Percentiles rank a stretch among this genome's conserved stretches.
These are phyloP conservation scores for Microcebus murinus DNA, from an alignment of 2,113 vertebrate species.

Conservation along the genomic window DNA sequence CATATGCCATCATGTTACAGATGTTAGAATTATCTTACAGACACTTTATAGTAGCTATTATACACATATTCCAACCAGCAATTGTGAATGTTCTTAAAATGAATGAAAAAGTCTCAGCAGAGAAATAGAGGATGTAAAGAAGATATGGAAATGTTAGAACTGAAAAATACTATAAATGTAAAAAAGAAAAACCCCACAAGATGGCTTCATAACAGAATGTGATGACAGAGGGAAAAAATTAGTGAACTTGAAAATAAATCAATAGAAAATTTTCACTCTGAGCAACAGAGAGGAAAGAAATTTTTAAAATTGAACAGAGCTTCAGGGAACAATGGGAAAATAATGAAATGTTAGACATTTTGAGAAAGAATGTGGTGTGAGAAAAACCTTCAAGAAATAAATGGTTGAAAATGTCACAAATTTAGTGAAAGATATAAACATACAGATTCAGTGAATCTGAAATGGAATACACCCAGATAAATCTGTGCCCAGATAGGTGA, in stretches of 20 bases:
- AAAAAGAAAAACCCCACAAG: not conserved
- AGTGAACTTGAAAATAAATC: not conserved
- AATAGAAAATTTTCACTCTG: not conserved
- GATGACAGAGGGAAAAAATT: no score
- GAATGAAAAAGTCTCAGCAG: not conserved
- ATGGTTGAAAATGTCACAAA: not conserved
- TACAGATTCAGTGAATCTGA: conserved; percentile 1
- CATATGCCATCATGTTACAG: not conserved
- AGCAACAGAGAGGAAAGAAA: not conserved
- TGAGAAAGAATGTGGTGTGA: not conserved
- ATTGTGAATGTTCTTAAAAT: conserved; percentile 7
- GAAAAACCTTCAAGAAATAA: conserved; percentile 30
- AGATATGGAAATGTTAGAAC: not conserved
- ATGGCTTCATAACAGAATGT: not conserved
- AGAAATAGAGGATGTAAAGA: conserved; percentile 10
- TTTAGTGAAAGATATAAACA: not conserved
- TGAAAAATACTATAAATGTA: not conserved
- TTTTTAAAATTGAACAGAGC: not conserved
- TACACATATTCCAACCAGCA: not conserved
- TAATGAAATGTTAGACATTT: not conserved
- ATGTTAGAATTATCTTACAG: not conserved
- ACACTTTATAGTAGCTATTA: not conserved
- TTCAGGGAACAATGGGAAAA: not conserved
- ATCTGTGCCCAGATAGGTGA: not conserved
- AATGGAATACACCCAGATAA: not conserved